Percentiles rank a stretch among this genome's conserved stretches.
These are phyloP conservation scores for Valencia hispanica DNA, from an alignment of 2,797 vertebrate species.

Conservation along the genomic window DNA sequence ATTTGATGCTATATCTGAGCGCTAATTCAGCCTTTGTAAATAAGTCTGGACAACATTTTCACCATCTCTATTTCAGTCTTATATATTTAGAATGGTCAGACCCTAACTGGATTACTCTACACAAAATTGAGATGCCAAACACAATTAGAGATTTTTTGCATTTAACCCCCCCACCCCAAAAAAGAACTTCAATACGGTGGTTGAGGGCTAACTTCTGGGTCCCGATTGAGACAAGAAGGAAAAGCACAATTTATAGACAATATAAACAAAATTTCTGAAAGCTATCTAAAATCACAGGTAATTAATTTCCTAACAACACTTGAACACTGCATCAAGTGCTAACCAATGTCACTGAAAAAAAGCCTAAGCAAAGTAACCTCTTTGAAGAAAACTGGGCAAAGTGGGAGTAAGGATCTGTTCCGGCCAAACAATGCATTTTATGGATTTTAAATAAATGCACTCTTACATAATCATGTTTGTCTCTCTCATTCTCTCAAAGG, in stretches of 20 bases:
- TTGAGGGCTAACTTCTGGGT: too few relatives aligned
- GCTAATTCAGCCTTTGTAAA: background rate
- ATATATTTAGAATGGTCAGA: background rate
- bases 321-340: background rate
- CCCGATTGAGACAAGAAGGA: too few relatives aligned
- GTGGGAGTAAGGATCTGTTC: constrained; percentile 39
- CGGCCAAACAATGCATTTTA: constrained; percentile 35
- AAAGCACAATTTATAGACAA: background rate
- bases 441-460: constrained; percentile 55
- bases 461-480: constrained; percentile 49
- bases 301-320: too few relatives aligned
- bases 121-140: background rate
- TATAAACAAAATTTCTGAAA: background rate
- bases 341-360: background rate
- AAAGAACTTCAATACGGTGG: too few relatives aligned
- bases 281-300: background rate
- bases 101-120: background rate
- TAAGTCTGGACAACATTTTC: background rate
- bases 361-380: background rate
- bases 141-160: too few relatives aligned
- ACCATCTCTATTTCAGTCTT: background rate
- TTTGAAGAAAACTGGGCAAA: constrained; percentile 1
- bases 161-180: too few relatives aligned
- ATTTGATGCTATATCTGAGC: background rate
- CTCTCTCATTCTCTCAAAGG: constrained; percentile 38